phyloP scores from a whole-genome alignment of 2,113 vertebrate genomes.

The Rhinolophus ferrumequinum region DNA sequence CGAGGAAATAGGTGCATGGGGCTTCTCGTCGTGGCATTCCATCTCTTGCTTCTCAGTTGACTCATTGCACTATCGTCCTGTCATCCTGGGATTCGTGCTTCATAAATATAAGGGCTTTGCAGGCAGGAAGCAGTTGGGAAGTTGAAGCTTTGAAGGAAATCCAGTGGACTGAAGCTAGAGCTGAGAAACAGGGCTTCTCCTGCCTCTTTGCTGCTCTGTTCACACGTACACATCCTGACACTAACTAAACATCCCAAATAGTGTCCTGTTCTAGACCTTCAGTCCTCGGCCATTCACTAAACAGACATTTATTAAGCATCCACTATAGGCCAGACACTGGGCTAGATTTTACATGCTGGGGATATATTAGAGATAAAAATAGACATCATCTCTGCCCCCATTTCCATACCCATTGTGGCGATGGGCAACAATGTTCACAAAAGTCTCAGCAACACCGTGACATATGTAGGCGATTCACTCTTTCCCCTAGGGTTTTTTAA shows the following conservation, averaged over 20 bases:
- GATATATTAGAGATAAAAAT: neutral
- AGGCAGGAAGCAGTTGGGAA: neutral
- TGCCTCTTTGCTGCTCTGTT: neutral
- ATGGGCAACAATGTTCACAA: neutral
- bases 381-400: neutral
- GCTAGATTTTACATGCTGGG: neutral
- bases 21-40: neutral
- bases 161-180: neutral
- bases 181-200: neutral
- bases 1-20: neutral
- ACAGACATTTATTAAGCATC: neutral
- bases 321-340: neutral
- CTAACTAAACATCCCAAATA: too few relatives aligned
- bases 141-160: neutral
- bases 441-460: neutral
- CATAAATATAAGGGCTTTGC: neutral
- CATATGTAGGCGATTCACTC: neutral
- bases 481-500: neutral
- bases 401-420: neutral
- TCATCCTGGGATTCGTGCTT: neutral
- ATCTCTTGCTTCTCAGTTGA: neutral
- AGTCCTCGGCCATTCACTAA: neutral
- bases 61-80: fast-evolving
- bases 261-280: too few relatives aligned
- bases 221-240: neutral